These are phyloP conservation scores for Penaeus indicus DNA, from an alignment of 1,140 invertebrate species.

Conservation along the genomic window DNA sequence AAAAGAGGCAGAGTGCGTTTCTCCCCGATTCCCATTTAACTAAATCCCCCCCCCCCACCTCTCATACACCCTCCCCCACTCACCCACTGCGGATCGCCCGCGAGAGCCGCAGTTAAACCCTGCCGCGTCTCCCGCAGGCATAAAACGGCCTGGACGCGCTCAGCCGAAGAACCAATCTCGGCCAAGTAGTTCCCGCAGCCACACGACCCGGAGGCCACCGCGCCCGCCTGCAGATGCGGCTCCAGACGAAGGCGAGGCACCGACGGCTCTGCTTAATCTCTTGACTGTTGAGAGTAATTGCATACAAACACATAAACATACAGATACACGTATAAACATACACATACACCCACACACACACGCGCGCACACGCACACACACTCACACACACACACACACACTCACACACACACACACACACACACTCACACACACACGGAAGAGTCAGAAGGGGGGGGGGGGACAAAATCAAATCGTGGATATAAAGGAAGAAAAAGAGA, in stretches of 20 bases:
- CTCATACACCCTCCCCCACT: no score
- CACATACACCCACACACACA: background rate
- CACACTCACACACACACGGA: background rate
- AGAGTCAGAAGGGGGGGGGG: background rate
- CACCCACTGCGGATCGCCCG: no score
- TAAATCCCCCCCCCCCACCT: background rate
- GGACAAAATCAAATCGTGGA: background rate
- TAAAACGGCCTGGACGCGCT: background rate
- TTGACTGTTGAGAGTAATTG: background rate
- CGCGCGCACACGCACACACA: background rate
- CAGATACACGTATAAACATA: background rate
- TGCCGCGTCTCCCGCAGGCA: background rate
- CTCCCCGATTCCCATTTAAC: background rate
- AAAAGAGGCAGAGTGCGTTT: background rate
- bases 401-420: constrained; percentile 26
- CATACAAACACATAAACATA: background rate
- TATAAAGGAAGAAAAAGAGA: background rate
- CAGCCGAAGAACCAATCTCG: background rate
- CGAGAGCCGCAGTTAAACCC: background rate
- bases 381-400: background rate
- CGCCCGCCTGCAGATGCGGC: background rate
- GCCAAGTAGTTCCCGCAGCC: background rate
- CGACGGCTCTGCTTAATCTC: background rate
- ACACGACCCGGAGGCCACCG: background rate
- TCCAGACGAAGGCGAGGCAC: background rate